These are phyloP conservation scores for Aphidius gifuensis DNA, from an alignment of 1,140 invertebrate genomes.

Conservation along the genomic window DNA sequence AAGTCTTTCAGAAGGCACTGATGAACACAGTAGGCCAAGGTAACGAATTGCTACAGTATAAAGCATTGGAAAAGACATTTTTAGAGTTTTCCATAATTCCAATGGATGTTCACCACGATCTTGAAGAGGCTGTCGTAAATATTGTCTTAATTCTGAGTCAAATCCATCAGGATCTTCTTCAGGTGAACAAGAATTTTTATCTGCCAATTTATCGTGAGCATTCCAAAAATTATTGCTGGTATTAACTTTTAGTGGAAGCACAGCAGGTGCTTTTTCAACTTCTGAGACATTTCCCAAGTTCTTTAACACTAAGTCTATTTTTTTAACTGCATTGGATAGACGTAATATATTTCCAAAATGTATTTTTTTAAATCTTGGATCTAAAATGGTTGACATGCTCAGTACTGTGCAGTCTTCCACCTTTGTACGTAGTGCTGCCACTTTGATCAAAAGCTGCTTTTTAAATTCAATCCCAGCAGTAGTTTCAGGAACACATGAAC, in stretches of 20 bases:
- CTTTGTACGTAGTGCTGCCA: conserved; percentile 17
- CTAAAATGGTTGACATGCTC: conserved; percentile 26
- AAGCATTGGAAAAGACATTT: conserved; percentile 36
- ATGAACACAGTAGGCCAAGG: conserved; percentile 40
- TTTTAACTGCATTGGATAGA: conserved; percentile 5
- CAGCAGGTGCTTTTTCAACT: not conserved
- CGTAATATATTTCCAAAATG: conserved; percentile 14
- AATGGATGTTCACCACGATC: conserved; percentile 40
- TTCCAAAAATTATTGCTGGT: no score
- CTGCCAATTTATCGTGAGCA: no score
- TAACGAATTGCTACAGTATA: conserved; percentile 38
- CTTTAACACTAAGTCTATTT: not conserved
- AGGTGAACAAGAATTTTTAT: no score
- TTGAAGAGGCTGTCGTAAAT: conserved; percentile 28
- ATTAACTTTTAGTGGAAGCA: no score
- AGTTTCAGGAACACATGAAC: not conserved
- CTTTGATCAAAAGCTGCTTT: conserved; percentile 7
- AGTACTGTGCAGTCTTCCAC: conserved; percentile 21
- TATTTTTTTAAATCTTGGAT: conserved; percentile 31
- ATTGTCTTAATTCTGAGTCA: conserved; percentile 9
- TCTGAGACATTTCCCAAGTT: not conserved
- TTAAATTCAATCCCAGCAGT: conserved; percentile 13
- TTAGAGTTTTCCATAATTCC: conserved; percentile 42
- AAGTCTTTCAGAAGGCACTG: conserved; percentile 43
- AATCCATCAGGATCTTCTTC: not conserved